phyloP scores from a whole-genome alignment of 2,888 invertebrate species.

The Cheilosia soror region DNA sequence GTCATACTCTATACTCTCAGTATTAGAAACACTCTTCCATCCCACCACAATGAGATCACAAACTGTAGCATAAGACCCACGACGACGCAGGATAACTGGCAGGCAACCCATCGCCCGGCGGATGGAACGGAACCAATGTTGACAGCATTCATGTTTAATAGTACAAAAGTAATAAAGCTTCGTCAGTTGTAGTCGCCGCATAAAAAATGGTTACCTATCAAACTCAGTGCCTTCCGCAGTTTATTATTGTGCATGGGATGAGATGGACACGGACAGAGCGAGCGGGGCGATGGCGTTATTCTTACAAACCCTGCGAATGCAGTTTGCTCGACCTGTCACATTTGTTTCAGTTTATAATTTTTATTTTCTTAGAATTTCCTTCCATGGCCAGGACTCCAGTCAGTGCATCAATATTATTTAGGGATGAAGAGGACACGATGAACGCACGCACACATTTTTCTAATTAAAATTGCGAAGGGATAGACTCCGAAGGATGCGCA shows the following conservation, averaged over 20 bases:
- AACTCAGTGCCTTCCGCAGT: constrained; percentile 71
- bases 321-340: constrained; percentile 69
- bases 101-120: constrained; percentile 31
- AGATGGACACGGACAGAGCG: background rate
- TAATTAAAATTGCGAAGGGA: constrained; percentile 46
- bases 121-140: constrained; percentile 74
- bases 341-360: constrained; percentile 74
- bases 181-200: constrained; percentile 67
- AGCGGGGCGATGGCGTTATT: constrained; percentile 6
- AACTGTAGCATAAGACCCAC: constrained; percentile 33
- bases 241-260: constrained; percentile 51
- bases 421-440: constrained; percentile 22
- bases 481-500: constrained; percentile 1
- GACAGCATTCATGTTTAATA: constrained; percentile 76
- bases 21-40: constrained; percentile 48
- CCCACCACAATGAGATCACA: constrained; percentile 60
- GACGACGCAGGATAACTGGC: constrained; percentile 6
- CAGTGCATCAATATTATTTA: constrained; percentile 64
- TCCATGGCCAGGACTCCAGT: constrained; percentile 27
- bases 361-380: constrained; percentile 37
- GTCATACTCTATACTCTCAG: constrained; percentile 54
- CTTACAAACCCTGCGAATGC: constrained; percentile 39
- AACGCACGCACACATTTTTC: constrained; percentile 23
- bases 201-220: constrained; percentile 76
- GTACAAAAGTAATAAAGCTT: constrained; percentile 75